Conservation (phyloP, 2,113 vertebrate species). For the Sinocyclocheilus rhinocerous region DNA sequence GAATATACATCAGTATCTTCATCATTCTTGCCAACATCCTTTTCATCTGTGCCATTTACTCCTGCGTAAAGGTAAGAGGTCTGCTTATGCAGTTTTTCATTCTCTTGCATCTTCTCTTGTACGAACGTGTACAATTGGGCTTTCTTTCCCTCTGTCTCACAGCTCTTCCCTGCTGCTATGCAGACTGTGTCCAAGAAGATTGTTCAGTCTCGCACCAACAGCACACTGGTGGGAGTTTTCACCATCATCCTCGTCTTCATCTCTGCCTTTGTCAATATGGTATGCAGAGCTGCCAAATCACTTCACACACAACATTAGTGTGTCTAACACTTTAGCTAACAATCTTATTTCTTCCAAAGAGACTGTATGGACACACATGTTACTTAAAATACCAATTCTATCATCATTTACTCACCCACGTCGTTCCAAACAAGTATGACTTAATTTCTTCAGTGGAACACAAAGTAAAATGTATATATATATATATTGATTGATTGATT, state of each 20-base stretch:
- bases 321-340: constrained; percentile 26
- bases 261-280: constrained; percentile 91
- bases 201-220: constrained; percentile 88
- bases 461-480: too few relatives aligned
- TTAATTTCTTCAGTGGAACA: too few relatives aligned
- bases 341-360: not conserved
- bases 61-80: constrained; percentile 83
- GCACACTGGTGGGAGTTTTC: constrained; percentile 87
- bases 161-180: constrained; percentile 87
- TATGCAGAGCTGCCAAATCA: constrained; percentile 54
- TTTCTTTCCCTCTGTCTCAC: not conserved
- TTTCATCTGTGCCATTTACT: constrained; percentile 89
- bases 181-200: constrained; percentile 87
- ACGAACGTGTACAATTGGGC: not conserved
- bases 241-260: constrained; percentile 89
- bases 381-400: not conserved
- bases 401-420: not conserved
- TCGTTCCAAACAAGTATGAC: too few relatives aligned
- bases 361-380: not conserved
- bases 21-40: constrained; percentile 85
- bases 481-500: too few relatives aligned
- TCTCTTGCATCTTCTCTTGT: not conserved
- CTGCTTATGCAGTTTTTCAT: not conserved
- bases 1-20: constrained; percentile 85
- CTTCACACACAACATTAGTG: not conserved